phyloP scores from a whole-genome alignment of 2,888 invertebrate genomes.

The Cerceris ruficornis region DNA sequence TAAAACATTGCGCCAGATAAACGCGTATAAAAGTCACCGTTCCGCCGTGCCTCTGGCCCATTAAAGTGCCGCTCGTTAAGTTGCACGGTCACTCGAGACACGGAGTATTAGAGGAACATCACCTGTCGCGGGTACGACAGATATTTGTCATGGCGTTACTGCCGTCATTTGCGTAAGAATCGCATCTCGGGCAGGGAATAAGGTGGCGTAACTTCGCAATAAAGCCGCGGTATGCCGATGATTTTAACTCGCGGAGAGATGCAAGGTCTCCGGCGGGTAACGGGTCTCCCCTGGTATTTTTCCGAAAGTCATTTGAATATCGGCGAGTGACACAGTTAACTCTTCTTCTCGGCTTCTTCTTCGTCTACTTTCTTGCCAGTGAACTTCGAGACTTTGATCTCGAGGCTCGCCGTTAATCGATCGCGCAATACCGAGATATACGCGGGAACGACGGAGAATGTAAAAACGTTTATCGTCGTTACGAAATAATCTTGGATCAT shows the following conservation, averaged over 20 bases:
- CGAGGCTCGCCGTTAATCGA: neutral
- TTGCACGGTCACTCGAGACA: neutral
- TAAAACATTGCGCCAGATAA: conserved; percentile 5
- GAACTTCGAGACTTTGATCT: conserved; percentile 9
- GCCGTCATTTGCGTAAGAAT: conserved; percentile 59
- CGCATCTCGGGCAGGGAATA: conserved; percentile 6
- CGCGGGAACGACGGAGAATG: neutral
- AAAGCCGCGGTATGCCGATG: conserved; percentile 54
- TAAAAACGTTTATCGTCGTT: neutral
- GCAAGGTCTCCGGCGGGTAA: conserved; percentile 47
- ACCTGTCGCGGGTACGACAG: conserved; percentile 23
- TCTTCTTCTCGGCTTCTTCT: neutral
- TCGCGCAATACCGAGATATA: neutral
- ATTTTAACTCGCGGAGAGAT: conserved; percentile 36
- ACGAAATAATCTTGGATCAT: too few relatives aligned
- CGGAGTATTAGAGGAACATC: conserved; percentile 2
- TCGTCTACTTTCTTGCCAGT: neutral
- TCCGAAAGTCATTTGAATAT: conserved; percentile 13
- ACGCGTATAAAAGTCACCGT: neutral
- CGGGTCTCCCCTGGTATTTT: conserved; percentile 3
- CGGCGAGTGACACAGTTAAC: neutral
- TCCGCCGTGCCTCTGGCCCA: conserved; percentile 1
- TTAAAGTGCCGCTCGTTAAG: conserved; percentile 9
- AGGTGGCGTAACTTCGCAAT: conserved; percentile 46
- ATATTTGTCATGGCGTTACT: conserved; percentile 48